phyloP scores from a whole-genome alignment of 2,113 vertebrate genomes.

The Todiramphus chloris region DNA sequence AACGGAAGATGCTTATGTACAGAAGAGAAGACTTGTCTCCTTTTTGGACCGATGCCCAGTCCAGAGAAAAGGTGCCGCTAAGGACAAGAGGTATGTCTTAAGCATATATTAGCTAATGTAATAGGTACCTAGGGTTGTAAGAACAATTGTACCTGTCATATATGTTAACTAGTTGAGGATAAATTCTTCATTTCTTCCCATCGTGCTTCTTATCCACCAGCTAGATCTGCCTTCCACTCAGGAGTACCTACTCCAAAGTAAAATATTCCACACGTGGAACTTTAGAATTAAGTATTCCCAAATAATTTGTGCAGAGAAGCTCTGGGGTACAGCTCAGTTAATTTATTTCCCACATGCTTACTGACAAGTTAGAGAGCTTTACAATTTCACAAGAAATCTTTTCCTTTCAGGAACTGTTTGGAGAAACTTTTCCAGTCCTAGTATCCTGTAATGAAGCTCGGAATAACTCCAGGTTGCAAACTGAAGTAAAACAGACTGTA shows the following conservation, averaged over 20 bases:
- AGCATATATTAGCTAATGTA: background rate
- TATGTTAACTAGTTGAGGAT: background rate
- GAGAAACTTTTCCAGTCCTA: background rate
- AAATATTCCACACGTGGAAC: background rate
- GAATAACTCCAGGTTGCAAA: background rate
- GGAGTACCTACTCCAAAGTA: background rate
- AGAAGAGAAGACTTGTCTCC: slow-evolving; percentile 9
- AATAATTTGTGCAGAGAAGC: background rate
- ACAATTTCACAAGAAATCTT: background rate
- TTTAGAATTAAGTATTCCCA: background rate
- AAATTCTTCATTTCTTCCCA: background rate
- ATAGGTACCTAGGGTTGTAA: background rate
- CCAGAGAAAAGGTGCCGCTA: background rate
- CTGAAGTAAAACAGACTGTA: background rate
- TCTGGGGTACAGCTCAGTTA: background rate
- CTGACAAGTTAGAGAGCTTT: background rate
- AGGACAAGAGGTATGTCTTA: background rate
- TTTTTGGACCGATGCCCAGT: background rate
- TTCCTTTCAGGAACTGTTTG: background rate
- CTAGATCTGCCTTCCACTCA: background rate
- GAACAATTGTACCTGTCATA: background rate
- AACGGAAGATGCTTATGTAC: slow-evolving; percentile 44
- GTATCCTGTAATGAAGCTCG: background rate
- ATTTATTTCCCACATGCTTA: background rate
- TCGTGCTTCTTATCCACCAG: background rate